Evolutionary conservation across 2,113 vertebrate species (phyloP).

Genomic region (Nettapus auritus): DNA sequence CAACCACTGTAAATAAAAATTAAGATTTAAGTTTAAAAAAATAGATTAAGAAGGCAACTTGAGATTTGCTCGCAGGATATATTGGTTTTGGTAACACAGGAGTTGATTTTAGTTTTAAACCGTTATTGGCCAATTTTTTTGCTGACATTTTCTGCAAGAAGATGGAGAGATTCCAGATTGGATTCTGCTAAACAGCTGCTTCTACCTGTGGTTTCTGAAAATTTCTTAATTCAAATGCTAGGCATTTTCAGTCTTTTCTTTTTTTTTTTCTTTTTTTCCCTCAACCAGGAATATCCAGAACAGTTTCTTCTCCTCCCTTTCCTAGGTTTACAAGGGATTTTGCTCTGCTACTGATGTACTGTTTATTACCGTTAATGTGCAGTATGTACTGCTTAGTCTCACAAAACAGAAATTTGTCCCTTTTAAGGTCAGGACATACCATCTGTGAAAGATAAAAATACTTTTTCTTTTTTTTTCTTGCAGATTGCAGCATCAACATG

Average conservation of each 20-base stretch:
- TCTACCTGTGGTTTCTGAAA: not conserved
- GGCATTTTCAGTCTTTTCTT: not conserved
- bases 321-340: not conserved
- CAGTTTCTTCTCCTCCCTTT: not conserved
- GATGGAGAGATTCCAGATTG: not conserved
- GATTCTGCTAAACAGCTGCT: not conserved
- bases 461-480: not conserved
- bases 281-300: not conserved
- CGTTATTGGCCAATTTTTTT: not conserved
- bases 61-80: not conserved
- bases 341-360: not conserved
- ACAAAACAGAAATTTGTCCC: not conserved
- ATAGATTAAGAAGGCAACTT: not conserved
- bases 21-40: not conserved
- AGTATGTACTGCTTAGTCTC: not conserved
- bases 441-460: not conserved
- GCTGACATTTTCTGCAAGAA: not conserved
- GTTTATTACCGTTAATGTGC: not conserved
- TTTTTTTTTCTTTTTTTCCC: not conserved
- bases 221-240: not conserved
- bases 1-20: not conserved
- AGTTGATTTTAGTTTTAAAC: not conserved
- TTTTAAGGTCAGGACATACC: not conserved
- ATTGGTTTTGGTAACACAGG: not conserved
- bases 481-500: constrained; percentile 30